A percentile compares a stretch with the other conserved stretches of the same genome.
Conservation (phyloP, 2,888 invertebrate genomes). For the Endotricha flammealis region DNA sequence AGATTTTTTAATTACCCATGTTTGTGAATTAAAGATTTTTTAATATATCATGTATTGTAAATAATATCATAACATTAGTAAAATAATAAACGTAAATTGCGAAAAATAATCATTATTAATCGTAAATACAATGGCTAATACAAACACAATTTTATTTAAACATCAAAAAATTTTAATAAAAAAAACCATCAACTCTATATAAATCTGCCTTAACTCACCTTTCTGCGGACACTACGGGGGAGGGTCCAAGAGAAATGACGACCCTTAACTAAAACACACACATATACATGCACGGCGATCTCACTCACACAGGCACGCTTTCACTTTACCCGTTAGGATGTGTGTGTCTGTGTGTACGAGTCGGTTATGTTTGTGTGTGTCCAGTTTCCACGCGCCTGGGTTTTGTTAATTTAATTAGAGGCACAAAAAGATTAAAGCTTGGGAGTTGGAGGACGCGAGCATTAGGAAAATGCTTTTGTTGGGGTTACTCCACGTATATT, state of each 20-base stretch:
- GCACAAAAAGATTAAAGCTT: slow-evolving; percentile 76
- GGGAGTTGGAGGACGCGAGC: slow-evolving; percentile 66
- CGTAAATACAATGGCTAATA: no score
- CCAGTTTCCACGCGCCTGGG: slow-evolving; percentile 75
- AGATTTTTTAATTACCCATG: no score
- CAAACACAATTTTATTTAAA: no score
- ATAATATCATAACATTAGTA: no score
- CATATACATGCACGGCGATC: slow-evolving; percentile 58
- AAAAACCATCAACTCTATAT: slow-evolving; percentile 48
- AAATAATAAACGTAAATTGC: no score
- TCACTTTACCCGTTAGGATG: slow-evolving; percentile 31
- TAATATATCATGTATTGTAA: no score
- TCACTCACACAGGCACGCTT: slow-evolving; percentile 47
- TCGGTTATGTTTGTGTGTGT: slow-evolving; percentile 44
- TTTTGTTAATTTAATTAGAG: slow-evolving; percentile 78
- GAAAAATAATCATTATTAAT: no score
- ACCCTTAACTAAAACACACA: slow-evolving; percentile 79
- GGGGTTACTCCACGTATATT: slow-evolving; percentile 37
- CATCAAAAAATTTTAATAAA: no score
- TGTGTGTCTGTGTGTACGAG: slow-evolving; percentile 35
- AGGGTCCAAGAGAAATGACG: slow-evolving; percentile 79
- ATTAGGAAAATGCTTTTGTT: slow-evolving; percentile 69
- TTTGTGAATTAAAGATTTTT: no score
- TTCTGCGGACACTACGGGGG: slow-evolving; percentile 78
- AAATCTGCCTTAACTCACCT: slow-evolving; percentile 70